phyloP scores from a whole-genome alignment of 2,797 vertebrate species.

The Delichon dasypus region DNA sequence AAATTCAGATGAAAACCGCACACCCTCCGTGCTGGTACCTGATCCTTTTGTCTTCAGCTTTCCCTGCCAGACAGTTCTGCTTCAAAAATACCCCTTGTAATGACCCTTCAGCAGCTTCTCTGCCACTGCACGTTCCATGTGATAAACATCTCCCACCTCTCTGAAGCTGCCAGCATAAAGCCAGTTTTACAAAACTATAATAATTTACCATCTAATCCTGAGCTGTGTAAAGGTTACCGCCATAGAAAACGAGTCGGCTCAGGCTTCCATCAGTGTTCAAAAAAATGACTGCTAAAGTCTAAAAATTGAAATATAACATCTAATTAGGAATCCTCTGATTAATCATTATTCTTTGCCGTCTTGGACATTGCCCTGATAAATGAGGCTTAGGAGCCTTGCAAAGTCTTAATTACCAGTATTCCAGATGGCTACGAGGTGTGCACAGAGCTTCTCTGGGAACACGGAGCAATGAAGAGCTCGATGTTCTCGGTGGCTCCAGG shows the following conservation, averaged over 20 bases:
- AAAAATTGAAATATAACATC: background rate
- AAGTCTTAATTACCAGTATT: background rate
- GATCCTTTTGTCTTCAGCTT: background rate
- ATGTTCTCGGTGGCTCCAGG: background rate
- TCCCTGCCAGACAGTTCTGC: background rate
- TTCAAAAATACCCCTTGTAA: background rate
- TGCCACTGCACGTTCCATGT: rapidly evolving
- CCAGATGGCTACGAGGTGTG: background rate
- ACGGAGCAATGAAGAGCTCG: rapidly evolving
- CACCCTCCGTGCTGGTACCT: rapidly evolving
- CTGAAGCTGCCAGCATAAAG: background rate
- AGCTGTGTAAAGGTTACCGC: background rate
- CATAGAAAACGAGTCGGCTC: background rate
- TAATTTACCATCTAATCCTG: background rate
- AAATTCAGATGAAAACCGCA: background rate
- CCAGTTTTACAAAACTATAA: background rate
- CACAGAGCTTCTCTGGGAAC: background rate
- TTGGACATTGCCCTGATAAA: background rate
- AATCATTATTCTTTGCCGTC: constrained; percentile 9
- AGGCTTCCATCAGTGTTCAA: background rate
- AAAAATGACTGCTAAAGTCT: background rate
- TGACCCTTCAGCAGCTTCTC: background rate
- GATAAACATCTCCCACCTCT: background rate
- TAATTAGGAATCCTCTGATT: constrained; percentile 11
- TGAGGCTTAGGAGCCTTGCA: background rate